phyloP scores from a whole-genome alignment of 1,140 invertebrate genomes.

The Goniozus legneri region DNA sequence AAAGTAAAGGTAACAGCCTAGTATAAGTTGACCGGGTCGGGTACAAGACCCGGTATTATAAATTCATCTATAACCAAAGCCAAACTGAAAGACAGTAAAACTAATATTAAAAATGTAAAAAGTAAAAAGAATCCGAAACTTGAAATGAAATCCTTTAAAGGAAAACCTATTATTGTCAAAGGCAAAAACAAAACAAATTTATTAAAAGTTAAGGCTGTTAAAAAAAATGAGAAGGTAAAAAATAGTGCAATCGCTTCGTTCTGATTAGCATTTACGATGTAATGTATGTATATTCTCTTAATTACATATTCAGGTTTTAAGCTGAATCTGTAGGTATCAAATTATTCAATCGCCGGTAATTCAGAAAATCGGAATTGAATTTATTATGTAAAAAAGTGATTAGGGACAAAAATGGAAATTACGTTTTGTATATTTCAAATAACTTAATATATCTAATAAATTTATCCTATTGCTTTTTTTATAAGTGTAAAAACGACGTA shows the following conservation, averaged over 20 bases:
- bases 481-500: no score
- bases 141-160: constrained; percentile 30
- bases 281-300: neutral
- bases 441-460: no score
- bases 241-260: neutral
- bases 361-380: no score
- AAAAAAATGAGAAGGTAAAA: constrained; percentile 20
- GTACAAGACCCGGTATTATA: constrained; percentile 35
- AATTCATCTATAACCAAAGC: constrained; percentile 28
- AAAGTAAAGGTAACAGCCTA: constrained; percentile 65
- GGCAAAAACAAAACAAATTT: constrained; percentile 28
- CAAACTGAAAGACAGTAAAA: constrained; percentile 32
- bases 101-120: constrained; percentile 24
- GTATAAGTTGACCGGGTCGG: constrained; percentile 46
- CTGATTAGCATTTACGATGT: neutral
- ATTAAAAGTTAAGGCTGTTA: constrained; percentile 23
- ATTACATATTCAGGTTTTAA: neutral
- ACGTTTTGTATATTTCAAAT: no score
- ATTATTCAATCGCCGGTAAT: no score
- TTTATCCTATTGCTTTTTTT: neutral
- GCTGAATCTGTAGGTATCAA: no score
- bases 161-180: constrained; percentile 26
- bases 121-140: constrained; percentile 26
- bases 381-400: no score
- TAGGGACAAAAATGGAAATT: no score